phyloP scores from a whole-genome alignment of 2,888 invertebrate species.

The Galeruca laticollis region DNA sequence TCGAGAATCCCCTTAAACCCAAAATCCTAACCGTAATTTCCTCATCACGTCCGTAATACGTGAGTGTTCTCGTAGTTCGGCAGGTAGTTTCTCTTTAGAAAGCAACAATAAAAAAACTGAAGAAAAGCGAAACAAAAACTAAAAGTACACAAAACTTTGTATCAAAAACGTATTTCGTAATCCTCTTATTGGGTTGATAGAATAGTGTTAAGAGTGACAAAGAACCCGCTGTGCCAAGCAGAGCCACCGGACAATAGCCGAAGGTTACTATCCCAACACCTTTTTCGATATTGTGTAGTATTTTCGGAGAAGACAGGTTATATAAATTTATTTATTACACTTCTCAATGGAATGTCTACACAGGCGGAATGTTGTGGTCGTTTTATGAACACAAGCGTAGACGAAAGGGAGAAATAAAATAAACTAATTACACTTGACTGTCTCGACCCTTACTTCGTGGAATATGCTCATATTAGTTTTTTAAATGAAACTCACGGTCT shows the following conservation, averaged over 20 bases:
- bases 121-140: constrained; percentile 24
- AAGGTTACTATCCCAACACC: constrained; percentile 32
- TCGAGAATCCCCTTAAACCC: neutral
- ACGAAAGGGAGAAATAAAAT: neutral
- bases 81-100: constrained; percentile 41
- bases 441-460: too few relatives aligned
- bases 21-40: constrained; percentile 33
- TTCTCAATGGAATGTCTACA: constrained; percentile 42
- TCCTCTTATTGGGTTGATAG: constrained; percentile 21
- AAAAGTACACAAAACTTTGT: constrained; percentile 32
- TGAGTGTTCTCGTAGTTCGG: constrained; percentile 33
- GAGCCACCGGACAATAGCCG: constrained; percentile 17
- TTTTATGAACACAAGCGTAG: neutral
- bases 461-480: too few relatives aligned
- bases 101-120: constrained; percentile 16
- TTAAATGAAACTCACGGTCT: too few relatives aligned
- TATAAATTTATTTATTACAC: constrained; percentile 48
- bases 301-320: constrained; percentile 43
- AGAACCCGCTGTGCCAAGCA: constrained; percentile 5
- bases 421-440: too few relatives aligned
- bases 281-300: constrained; percentile 25
- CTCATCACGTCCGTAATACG: constrained; percentile 39
- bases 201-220: constrained; percentile 20
- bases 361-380: constrained; percentile 36
- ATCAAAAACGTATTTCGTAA: constrained; percentile 30